phyloP scores from a whole-genome alignment of 2,113 vertebrate genomes.

The Phylloscopus trochiloides region DNA sequence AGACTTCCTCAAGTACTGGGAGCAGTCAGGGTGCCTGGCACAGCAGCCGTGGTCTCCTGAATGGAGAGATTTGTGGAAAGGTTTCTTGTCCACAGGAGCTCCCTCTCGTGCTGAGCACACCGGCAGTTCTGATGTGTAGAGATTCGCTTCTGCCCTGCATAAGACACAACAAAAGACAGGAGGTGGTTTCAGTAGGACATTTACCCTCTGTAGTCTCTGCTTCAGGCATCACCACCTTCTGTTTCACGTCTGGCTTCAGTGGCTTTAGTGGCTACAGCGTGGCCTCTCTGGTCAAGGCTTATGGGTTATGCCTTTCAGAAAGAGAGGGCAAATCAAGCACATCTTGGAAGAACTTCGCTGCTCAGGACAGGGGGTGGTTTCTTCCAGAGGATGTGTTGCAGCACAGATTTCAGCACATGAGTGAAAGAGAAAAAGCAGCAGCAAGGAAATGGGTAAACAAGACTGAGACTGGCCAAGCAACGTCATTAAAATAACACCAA shows the following conservation, averaged over 20 bases:
- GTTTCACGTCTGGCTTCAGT: not conserved
- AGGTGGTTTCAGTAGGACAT: not conserved
- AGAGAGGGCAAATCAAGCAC: not conserved
- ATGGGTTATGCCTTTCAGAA: not conserved
- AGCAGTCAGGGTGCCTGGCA: not conserved
- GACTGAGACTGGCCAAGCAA: conserved; percentile 38
- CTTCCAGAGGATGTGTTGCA: not conserved
- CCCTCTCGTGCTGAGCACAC: not conserved
- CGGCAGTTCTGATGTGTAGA: not conserved
- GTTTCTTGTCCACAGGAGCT: not conserved
- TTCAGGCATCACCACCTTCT: not conserved
- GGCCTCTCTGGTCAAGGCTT: not conserved
- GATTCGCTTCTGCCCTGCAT: not conserved
- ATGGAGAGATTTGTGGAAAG: not conserved
- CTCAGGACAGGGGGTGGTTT: not conserved
- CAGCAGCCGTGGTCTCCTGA: rapidly evolving
- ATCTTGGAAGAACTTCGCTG: not conserved
- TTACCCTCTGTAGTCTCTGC: not conserved
- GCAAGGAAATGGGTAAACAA: not conserved
- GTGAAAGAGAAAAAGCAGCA: conserved; percentile 1
- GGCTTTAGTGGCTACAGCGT: not conserved
- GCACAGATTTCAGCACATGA: not conserved
- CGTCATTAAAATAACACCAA: not conserved
- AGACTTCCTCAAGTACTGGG: not conserved
- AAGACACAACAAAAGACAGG: not conserved